Evolutionary conservation across 2,797 vertebrate genomes (phyloP).

Genomic region (Spatula clypeata): DNA sequence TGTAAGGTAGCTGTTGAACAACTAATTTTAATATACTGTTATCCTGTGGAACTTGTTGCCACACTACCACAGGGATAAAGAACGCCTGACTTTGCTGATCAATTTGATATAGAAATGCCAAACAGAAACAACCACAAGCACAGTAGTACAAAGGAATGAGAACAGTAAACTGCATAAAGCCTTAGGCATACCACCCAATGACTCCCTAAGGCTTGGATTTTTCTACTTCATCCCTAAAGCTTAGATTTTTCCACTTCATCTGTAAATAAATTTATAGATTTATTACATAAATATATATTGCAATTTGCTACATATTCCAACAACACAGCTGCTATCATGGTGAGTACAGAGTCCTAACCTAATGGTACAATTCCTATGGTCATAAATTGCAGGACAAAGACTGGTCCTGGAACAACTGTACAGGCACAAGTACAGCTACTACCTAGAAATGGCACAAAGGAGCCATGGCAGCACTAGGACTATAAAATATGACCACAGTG

Average conservation of each 20-base stretch:
- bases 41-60: background rate
- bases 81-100: rapidly evolving
- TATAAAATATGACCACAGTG: background rate
- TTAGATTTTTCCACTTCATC: background rate
- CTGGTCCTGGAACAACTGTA: background rate
- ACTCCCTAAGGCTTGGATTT: background rate
- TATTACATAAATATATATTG: background rate
- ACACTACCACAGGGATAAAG: background rate
- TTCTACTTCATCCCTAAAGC: background rate
- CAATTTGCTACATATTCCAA: background rate
- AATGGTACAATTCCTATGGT: background rate
- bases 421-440: rapidly evolving
- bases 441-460: background rate
- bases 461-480: background rate
- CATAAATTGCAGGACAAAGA: background rate
- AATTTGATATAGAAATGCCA: background rate
- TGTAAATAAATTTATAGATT: background rate
- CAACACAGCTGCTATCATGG: background rate
- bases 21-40: too few relatives aligned
- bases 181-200: background rate
- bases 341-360: background rate
- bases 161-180: background rate
- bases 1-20: background rate
- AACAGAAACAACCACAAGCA: background rate
- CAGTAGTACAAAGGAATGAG: background rate